A percentile compares a stretch with the other conserved stretches of the same genome.
phyloP scores from a whole-genome alignment of 2,113 vertebrate species.

The Dryoscopus gambensis region DNA sequence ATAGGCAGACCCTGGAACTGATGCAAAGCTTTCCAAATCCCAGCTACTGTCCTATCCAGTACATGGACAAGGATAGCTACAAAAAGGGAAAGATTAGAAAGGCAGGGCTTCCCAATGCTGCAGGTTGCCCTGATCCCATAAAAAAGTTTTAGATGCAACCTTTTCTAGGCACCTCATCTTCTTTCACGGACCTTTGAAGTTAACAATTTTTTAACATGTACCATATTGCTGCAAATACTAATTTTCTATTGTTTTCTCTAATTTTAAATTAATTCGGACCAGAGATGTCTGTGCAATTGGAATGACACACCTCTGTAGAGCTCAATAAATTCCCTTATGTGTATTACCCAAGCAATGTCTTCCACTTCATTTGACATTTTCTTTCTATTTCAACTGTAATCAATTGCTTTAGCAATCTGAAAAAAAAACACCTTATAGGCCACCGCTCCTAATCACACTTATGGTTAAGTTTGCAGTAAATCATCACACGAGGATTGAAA shows the following conservation, averaged over 20 bases:
- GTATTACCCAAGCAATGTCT: not conserved
- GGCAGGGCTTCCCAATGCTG: not conserved
- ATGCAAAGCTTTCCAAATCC: not conserved
- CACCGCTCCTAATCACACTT: not conserved
- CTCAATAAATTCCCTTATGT: not conserved
- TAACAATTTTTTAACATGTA: not conserved
- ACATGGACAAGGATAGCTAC: not conserved
- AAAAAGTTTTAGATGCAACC: not conserved
- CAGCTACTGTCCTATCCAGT: not conserved
- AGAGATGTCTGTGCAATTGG: not conserved
- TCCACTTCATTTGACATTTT: not conserved
- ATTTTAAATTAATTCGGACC: not conserved
- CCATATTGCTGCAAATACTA: not conserved
- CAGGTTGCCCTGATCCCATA: not conserved
- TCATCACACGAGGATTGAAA: not conserved
- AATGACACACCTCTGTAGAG: not conserved
- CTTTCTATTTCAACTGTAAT: not conserved
- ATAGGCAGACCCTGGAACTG: not conserved
- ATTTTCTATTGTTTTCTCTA: not conserved
- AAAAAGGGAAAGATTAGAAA: not conserved
- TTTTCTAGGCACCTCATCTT: not conserved
- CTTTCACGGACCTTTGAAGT: not conserved
- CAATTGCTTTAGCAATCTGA: not conserved
- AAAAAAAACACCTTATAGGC: not conserved
- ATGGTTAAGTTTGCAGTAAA: not conserved